phyloP scores from a whole-genome alignment of 2,888 invertebrate genomes.

The Liodrosophila aerea region DNA sequence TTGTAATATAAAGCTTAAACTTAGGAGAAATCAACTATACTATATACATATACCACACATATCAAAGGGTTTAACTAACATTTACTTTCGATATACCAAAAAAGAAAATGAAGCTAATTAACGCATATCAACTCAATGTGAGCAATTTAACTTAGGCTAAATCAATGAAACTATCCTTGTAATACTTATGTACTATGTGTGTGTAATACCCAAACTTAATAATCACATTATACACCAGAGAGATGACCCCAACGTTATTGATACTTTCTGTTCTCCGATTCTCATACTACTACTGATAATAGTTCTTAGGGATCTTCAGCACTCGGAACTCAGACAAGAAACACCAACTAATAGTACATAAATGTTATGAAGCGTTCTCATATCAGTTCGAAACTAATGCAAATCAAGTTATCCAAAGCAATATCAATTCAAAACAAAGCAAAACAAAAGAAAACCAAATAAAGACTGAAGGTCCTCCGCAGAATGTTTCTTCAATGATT shows the following conservation, averaged over 20 bases:
- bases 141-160: constrained; percentile 62
- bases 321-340: constrained; percentile 9
- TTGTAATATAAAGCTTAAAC: constrained; percentile 19
- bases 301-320: constrained; percentile 65
- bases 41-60: constrained; percentile 21
- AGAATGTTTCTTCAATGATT: constrained; percentile 66
- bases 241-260: constrained; percentile 47
- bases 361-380: constrained; percentile 11
- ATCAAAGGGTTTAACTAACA: constrained; percentile 29
- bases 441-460: constrained; percentile 17
- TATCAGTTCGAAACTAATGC: constrained; percentile 42
- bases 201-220: constrained; percentile 26
- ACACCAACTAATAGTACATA: constrained; percentile 37
- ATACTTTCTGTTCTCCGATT: constrained; percentile 34
- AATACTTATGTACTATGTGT: constrained; percentile 10
- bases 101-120: constrained; percentile 33
- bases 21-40: constrained; percentile 30
- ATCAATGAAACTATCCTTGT: constrained; percentile 11
- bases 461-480: constrained; percentile 77
- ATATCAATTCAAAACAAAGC: too few species aligned
- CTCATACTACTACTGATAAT: constrained; percentile 12
- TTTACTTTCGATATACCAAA: constrained; percentile 57
- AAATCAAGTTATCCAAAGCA: too few species aligned
- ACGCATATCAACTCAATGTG: constrained; percentile 73
- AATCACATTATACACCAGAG: neutral